Base-by-base conservation (phyloP, 2,113 vertebrate genomes). In the Gadus macrocephalus region DNA sequence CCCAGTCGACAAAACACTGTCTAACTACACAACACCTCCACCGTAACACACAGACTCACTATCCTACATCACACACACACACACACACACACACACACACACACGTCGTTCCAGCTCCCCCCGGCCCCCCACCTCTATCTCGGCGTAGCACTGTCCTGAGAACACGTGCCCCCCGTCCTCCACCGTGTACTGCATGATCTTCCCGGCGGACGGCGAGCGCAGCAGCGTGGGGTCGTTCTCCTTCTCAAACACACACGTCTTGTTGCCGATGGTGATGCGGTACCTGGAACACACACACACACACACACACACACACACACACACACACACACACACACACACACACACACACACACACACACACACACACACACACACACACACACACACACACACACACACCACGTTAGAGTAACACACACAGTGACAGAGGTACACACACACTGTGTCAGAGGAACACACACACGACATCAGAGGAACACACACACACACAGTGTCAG, bases 181-280 rank as follows among this genome's bases (percentile, higher is more conserved):
- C 15, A 99, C 94, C 8, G 94, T 94, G 60, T 98, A 99, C 86
- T 98, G 96, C 89, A 99, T 98, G 56, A 99, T 86, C 85, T 99
- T 99, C 65, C 97, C 97, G 0, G 97, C 97, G 0, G 97, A 99
- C 0, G 95, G 96, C 0, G 97, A 98, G 56, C 96, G 94, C 74
- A 99, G 86, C 75, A 99, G 92, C 0, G 97, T 98, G 0, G 97
- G 97, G 69, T 99, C 97, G 0, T 98, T 99, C 83, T 99, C 97
- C 86, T 94, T 98, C 79, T 99, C 97, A 88, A 99, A 99, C 73
- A 99, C 96, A 75, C 97, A 99, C 0, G 97, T 99, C 89, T 98
- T 99, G 91, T 99, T 99, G 62, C 97, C 97, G 42, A 99, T 99
- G 0, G 96, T 99, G 83, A 99, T 96, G 61, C 97, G 97, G 69